Base-by-base conservation (phyloP, 30 jellyfish, hydroid and myxozoan genomes). In the Pelagia noctiluca region DNA sequence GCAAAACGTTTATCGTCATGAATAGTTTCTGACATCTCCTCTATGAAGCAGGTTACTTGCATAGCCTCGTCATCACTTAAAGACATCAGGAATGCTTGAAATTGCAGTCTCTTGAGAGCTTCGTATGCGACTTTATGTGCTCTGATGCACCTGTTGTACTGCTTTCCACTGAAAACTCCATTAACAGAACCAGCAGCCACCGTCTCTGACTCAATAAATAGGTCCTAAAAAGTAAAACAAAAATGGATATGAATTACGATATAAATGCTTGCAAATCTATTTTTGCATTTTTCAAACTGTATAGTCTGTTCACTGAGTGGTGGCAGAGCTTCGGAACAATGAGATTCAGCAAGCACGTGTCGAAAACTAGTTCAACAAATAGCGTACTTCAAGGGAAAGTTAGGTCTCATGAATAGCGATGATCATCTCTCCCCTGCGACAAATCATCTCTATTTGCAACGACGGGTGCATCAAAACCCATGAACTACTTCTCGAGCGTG, bases 61-160 rank as follows among this genome's bases (percentile, higher is more conserved):
- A 42, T 8, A 42, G 57, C 57, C 57, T 42, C 16, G 57, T 42
- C 57, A 42, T 42, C 57, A 42, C 57, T 42, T 16, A 42, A 42
- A 42, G 57, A 42, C 8, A 16, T 42, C 16, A 42, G 16, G 16
- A 42, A 42, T 42, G 57, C 57, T 42, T 42, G 57, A 8, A 42
- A 42, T 16, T 42, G 57, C 57, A 42, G 57, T 42, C 57, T 8
- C 57, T 42, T 42, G 57, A 42, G 57, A 42, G 28, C 79, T 42
- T 42, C 57, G 16, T 42, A 42, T 16, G 57, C 57, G 57, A 42
- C 16, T 42, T 42, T 42, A 42, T 42, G 29, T 60, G 73, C 73
- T 19, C 29, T 19, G 33, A 30, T 19, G 33, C 29, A 10, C 73
- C 29, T 19, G 33, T 60, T 30, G 29, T 60, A 30, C 73, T 30